phyloP scores from a whole-genome alignment of 2,888 invertebrate species.

The Eurois occulta region DNA sequence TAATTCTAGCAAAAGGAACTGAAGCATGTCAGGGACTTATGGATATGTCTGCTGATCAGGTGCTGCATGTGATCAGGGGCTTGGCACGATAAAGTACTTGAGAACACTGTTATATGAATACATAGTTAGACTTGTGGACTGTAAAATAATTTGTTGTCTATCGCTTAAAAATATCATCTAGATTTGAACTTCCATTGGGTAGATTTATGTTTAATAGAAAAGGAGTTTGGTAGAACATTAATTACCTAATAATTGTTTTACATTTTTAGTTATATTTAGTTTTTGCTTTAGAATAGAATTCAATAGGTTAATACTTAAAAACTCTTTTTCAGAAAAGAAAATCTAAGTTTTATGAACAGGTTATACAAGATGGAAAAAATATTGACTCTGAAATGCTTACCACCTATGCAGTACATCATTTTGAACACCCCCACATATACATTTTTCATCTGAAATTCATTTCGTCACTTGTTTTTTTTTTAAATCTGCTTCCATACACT shows the following conservation, averaged over 20 bases:
- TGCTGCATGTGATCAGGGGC: slow-evolving; percentile 69
- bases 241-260: background rate
- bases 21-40: slow-evolving; percentile 73
- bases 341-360: background rate
- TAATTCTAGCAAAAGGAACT: slow-evolving; percentile 77
- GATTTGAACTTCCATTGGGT: background rate
- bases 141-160: background rate
- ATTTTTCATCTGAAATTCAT: no score
- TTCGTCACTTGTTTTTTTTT: no score
- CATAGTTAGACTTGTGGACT: background rate
- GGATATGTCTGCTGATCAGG: slow-evolving; percentile 69
- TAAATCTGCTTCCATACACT: no score
- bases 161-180: background rate
- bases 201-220: background rate
- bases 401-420: no score
- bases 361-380: no score
- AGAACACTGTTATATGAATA: background rate
- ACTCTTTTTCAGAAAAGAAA: background rate
- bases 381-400: no score
- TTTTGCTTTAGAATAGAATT: background rate
- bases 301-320: background rate
- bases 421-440: no score
- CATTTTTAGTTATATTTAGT: background rate
- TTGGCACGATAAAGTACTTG: slow-evolving; percentile 64
- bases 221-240: background rate